phyloP scores from a whole-genome alignment of 2,888 invertebrate species.

The Ypsolopha scabrella region DNA sequence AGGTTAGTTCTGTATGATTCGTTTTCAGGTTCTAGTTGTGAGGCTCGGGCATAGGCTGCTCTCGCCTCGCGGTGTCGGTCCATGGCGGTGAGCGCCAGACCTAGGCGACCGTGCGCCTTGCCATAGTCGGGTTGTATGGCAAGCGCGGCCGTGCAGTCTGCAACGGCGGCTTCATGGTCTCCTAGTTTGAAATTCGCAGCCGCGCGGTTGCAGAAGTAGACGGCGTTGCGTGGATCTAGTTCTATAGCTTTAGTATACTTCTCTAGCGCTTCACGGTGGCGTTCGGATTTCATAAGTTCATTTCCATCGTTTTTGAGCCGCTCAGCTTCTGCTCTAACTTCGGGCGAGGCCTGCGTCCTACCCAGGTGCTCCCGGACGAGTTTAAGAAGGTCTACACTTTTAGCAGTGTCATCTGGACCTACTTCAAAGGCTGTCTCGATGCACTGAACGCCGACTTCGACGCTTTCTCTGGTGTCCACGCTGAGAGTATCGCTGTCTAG shows the following conservation, averaged over 20 bases:
- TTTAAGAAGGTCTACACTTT: constrained; percentile 40
- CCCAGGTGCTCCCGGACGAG: constrained; percentile 26
- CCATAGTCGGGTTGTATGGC: constrained; percentile 91
- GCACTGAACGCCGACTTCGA: constrained; percentile 96
- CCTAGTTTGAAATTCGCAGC: constrained; percentile 94
- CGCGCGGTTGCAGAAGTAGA: constrained; percentile 97
- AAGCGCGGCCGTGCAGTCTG: constrained; percentile 92
- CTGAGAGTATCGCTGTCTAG: constrained; percentile 57
- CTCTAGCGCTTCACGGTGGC: constrained; percentile 83
- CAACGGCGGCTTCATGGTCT: constrained; percentile 85
- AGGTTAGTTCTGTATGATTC: constrained; percentile 91
- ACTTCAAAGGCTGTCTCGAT: constrained; percentile 91
- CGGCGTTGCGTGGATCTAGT: constrained; percentile 88
- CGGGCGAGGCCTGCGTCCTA: constrained; percentile 23
- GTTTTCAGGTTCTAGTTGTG: constrained; percentile 93
- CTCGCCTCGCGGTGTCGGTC: constrained; percentile 87
- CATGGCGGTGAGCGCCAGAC: constrained; percentile 87
- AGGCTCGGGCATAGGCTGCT: constrained; percentile 87
- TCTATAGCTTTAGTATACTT: constrained; percentile 92
- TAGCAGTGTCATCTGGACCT: constrained; percentile 50
- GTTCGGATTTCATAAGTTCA: constrained; percentile 87
- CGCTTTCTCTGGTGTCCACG: constrained; percentile 74
- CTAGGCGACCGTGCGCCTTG: constrained; percentile 95
- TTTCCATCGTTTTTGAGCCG: constrained; percentile 89
- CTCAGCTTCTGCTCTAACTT: constrained; percentile 80